Evolutionary conservation across 92 coral and sea anemone species (phyloP).

Genomic region (Scolanthus callimorphus): DNA sequence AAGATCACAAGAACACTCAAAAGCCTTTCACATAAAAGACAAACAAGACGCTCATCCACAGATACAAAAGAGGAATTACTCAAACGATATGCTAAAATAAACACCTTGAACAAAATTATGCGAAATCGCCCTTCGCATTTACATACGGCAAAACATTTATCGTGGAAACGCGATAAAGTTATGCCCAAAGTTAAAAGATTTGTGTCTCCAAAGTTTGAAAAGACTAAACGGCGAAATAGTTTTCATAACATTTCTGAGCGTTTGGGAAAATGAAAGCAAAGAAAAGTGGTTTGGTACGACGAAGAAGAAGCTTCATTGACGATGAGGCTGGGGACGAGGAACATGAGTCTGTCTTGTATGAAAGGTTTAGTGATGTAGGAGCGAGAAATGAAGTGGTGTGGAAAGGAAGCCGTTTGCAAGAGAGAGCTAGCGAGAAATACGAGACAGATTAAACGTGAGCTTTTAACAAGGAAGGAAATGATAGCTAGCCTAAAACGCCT

Average conservation of each 20-base stretch:
- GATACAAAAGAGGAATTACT: background rate
- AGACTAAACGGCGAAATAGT: background rate
- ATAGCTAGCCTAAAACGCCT: too few relatives aligned
- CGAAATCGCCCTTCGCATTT: background rate
- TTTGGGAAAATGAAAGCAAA: background rate
- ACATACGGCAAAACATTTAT: background rate
- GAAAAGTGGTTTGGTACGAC: slow-evolving; percentile 10
- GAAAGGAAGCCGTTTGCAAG: slow-evolving; percentile 9
- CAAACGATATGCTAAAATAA: background rate
- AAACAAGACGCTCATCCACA: too few relatives aligned
- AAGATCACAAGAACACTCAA: too few relatives aligned
- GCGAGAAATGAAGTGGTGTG: slow-evolving; percentile 60
- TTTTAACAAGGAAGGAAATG: too few relatives aligned
- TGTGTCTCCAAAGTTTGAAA: background rate
- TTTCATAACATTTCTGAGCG: slow-evolving; percentile 32
- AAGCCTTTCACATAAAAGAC: too few relatives aligned
- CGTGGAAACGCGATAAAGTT: too few relatives aligned
- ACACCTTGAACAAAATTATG: background rate
- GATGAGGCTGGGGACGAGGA: slow-evolving; percentile 30
- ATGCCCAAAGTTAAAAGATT: background rate
- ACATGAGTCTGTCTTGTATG: slow-evolving; percentile 8
- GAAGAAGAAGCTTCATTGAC: slow-evolving; percentile 6
- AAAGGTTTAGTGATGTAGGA: slow-evolving; percentile 55
- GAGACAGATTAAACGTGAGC: too few relatives aligned
- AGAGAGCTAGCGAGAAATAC: background rate